These are phyloP conservation scores for Calyptomena viridis DNA, from an alignment of 2,113 vertebrate species.

Conservation along the genomic window DNA sequence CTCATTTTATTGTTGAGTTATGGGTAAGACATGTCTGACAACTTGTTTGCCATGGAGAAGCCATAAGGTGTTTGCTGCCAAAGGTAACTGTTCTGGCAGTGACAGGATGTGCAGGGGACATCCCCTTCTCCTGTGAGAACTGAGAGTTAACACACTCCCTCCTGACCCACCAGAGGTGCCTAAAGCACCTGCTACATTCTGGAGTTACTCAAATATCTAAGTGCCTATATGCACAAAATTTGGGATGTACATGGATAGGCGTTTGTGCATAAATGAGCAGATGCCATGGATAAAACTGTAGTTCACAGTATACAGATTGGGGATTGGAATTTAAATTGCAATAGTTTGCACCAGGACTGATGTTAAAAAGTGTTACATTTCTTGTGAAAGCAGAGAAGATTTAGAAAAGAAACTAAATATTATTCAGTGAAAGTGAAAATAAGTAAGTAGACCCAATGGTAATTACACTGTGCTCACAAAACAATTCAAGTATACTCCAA, in stretches of 20 bases:
- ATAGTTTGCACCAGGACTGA: not conserved
- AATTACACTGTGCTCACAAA: not conserved
- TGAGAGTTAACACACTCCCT: not conserved
- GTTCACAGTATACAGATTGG: not conserved
- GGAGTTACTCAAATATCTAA: not conserved
- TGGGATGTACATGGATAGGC: not conserved
- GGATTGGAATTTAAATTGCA: not conserved
- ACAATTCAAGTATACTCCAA: not conserved
- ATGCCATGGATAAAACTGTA: not conserved
- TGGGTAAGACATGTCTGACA: not conserved
- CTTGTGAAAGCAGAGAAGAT: not conserved
- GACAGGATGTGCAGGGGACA: not conserved
- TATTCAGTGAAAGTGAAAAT: not conserved
- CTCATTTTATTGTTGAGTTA: not conserved
- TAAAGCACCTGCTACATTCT: not conserved
- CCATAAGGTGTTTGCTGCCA: not conserved
- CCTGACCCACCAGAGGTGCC: not conserved
- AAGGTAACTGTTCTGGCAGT: not conserved
- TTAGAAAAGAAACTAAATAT: not conserved
- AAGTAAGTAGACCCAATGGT: not conserved
- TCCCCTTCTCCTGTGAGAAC: not conserved
- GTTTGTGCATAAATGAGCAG: not conserved
- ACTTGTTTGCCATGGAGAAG: not conserved
- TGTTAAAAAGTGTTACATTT: not conserved
- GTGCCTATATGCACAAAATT: not conserved